Evolutionary conservation across 2,888 invertebrate genomes (phyloP).

Genomic region (Chrysomela aeneicollis): DNA sequence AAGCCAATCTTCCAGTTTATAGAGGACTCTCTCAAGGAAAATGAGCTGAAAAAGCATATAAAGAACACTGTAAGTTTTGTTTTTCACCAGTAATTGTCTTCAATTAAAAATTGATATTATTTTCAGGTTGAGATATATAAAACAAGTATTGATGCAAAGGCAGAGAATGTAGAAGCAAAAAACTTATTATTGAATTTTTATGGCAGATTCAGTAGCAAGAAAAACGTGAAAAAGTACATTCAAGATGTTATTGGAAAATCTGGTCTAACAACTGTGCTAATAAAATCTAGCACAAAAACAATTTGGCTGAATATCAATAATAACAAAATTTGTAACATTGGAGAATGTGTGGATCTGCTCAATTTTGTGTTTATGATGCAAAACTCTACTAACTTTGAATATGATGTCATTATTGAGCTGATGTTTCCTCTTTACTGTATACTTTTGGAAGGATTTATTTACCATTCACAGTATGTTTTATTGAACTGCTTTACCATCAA

Average conservation of each 20-base stretch:
- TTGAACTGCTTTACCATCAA: background rate
- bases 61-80: conserved; percentile 37
- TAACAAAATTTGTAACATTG: conserved; percentile 41
- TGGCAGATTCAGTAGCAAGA: conserved; percentile 42
- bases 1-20: conserved; percentile 24
- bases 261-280: conserved; percentile 37
- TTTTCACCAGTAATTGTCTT: background rate
- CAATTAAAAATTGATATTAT: background rate
- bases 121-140: conserved; percentile 37
- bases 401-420: conserved; percentile 41
- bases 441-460: conserved; percentile 44
- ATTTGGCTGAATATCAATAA: conserved; percentile 39
- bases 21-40: conserved; percentile 31
- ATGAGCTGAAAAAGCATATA: conserved; percentile 33
- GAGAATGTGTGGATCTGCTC: conserved; percentile 42
- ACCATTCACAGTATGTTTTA: conserved; percentile 44
- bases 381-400: conserved; percentile 38
- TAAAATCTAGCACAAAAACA: conserved; percentile 34
- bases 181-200: conserved; percentile 45
- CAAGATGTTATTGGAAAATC: conserved; percentile 42
- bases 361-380: conserved; percentile 46
- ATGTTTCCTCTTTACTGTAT: conserved; percentile 46
- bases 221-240: conserved; percentile 45
- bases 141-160: conserved; percentile 19
- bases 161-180: conserved; percentile 62